These are phyloP conservation scores for Criorhina ranunculi DNA, from an alignment of 2,888 invertebrate genomes.

Conservation along the genomic window DNA sequence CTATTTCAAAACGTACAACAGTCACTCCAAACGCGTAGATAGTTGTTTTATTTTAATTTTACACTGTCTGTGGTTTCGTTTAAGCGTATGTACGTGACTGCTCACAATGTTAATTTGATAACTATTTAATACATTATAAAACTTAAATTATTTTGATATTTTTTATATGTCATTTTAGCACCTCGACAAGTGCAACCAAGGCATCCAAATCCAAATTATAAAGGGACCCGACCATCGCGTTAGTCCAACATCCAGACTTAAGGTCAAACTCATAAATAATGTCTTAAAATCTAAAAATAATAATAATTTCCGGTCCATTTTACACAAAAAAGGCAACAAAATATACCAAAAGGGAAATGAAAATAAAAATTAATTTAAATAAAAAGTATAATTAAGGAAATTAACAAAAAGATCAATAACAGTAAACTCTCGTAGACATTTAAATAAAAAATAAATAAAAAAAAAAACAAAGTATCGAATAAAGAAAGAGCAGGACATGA, in stretches of 20 bases:
- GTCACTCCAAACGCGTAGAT: too few species aligned
- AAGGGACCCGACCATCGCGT: constrained; percentile 83
- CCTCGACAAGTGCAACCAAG: constrained; percentile 83
- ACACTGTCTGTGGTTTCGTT: too few species aligned
- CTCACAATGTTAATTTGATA: too few species aligned
- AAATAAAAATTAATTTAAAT: constrained; percentile 43
- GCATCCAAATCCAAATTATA: constrained; percentile 84
- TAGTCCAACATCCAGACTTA: constrained; percentile 58
- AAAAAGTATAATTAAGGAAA: constrained; percentile 62
- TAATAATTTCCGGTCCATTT: constrained; percentile 78
- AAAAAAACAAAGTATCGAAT: constrained; percentile 52
- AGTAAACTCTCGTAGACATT: constrained; percentile 64
- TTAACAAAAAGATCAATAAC: constrained; percentile 51
- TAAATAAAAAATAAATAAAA: constrained; percentile 35
- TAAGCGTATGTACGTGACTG: too few species aligned
- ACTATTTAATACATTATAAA: too few species aligned
- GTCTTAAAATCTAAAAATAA: constrained; percentile 60
- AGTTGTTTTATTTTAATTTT: too few species aligned
- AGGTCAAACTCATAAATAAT: constrained; percentile 46
- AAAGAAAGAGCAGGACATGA: constrained; percentile 58
- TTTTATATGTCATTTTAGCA: constrained; percentile 77
- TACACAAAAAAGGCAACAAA: constrained; percentile 76
- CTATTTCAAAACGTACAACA: too few species aligned
- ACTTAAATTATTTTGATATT: not conserved
- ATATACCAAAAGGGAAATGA: constrained; percentile 71